A percentile compares a stretch with the other conserved stretches of the same genome.
phyloP scores from a whole-genome alignment of 2,888 invertebrate genomes.

The Campopleginae sp. region DNA sequence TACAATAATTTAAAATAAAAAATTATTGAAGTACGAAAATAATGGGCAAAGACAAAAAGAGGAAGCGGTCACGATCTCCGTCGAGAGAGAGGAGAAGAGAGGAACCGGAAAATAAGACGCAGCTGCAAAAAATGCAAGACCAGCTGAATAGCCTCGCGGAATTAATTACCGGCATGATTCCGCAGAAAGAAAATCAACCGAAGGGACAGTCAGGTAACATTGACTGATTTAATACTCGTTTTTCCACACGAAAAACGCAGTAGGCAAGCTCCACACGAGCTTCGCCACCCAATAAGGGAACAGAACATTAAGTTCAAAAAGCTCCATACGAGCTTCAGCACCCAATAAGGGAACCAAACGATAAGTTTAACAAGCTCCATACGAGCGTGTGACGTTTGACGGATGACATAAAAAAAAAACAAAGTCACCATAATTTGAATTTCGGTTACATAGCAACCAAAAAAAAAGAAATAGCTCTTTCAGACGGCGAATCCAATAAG shows the following conservation, averaged over 20 bases:
- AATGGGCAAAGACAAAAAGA: conserved; percentile 45
- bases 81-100: conserved; percentile 17
- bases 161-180: conserved; percentile 15
- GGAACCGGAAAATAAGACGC: neutral
- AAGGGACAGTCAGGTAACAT: neutral
- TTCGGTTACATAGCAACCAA: neutral
- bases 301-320: conserved; percentile 35
- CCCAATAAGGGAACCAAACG: conserved; percentile 44
- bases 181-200: conserved; percentile 7
- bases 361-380: conserved; percentile 37
- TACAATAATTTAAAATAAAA: neutral
- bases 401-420: neutral
- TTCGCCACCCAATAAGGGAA: conserved; percentile 27
- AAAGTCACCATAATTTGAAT: neutral
- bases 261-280: conserved; percentile 36
- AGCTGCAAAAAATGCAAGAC: conserved; percentile 16
- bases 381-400: conserved; percentile 28
- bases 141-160: conserved; percentile 26
- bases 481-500: conserved; percentile 24
- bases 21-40: conserved; percentile 7
- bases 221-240: conserved; percentile 1
- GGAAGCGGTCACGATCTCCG: conserved; percentile 30
- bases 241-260: conserved; percentile 40
- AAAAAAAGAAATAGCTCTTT: conserved; percentile 9
- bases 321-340: conserved; percentile 32